phyloP scores from a whole-genome alignment of 35 echinoderm and acorn worm species.

The Hemicentrotus pulcherrimus region DNA sequence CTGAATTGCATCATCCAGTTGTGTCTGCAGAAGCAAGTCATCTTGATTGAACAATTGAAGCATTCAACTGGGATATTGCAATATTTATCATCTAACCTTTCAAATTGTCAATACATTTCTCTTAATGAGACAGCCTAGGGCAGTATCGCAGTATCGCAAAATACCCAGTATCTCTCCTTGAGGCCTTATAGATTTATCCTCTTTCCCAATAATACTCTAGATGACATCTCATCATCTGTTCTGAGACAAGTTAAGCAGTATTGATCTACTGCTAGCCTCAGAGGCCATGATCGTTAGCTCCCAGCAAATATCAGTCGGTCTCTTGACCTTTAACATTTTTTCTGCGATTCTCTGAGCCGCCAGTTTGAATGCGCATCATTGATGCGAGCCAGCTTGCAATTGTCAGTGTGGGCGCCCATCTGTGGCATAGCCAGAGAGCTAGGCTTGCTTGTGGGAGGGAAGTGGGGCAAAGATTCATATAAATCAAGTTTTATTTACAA shows the following conservation, averaged over 20 bases:
- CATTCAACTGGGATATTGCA: neutral
- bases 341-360: neutral
- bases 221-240: slow-evolving; percentile 12
- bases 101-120: neutral
- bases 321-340: slow-evolving; percentile 13
- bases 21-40: neutral
- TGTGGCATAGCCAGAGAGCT: neutral
- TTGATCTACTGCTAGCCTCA: neutral
- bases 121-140: neutral
- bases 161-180: neutral
- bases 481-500: too few relatives aligned
- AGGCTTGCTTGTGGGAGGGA: neutral
- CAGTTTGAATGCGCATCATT: neutral
- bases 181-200: neutral
- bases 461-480: too few relatives aligned
- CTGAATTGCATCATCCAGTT: neutral
- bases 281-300: neutral
- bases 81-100: neutral
- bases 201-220: neutral
- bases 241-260: neutral
- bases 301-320: neutral
- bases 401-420: neutral
- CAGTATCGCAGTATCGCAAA: neutral
- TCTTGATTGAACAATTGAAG: neutral
- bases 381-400: neutral